phyloP scores from a whole-genome alignment of 2,797 vertebrate species.

The Thaleichthys pacificus region DNA sequence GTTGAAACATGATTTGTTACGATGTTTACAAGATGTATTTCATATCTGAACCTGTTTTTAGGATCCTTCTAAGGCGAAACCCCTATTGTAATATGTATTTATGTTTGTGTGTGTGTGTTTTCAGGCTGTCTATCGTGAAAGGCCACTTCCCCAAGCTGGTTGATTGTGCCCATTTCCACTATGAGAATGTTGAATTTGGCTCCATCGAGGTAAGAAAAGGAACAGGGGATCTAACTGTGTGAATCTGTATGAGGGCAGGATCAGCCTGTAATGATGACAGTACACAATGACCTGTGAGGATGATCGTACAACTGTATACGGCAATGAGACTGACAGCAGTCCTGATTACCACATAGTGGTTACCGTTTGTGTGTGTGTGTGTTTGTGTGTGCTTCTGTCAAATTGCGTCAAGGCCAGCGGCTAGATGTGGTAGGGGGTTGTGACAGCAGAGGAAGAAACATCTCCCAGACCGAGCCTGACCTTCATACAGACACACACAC shows the following conservation, averaged over 20 bases:
- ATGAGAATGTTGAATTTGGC: constrained; percentile 80
- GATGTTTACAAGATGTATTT: background rate
- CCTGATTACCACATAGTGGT: background rate
- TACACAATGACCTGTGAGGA: background rate
- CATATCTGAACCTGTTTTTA: background rate
- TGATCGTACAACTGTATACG: background rate
- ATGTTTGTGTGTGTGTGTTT: constrained; percentile 2
- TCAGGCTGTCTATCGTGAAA: constrained; percentile 75
- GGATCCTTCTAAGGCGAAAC: no score
- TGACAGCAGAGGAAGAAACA: constrained; percentile 18
- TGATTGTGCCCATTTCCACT: constrained; percentile 84
- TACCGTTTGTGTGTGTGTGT: constrained; percentile 9
- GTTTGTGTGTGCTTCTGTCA: constrained; percentile 4
- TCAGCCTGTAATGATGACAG: background rate
- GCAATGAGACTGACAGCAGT: background rate
- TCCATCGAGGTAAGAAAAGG: constrained; percentile 74
- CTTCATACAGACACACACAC: constrained; percentile 12
- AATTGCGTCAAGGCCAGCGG: background rate
- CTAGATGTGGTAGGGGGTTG: background rate
- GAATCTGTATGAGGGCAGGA: no score
- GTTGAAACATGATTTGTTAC: no score
- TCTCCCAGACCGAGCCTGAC: constrained; percentile 27
- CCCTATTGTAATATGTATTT: background rate
- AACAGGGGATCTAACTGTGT: background rate
- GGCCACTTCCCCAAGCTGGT: constrained; percentile 81